Percentiles rank a stretch among this genome's conserved stretches.
Evolutionary conservation across 2,797 vertebrate genomes (phyloP).

Genomic region (Siniperca undulata): DNA sequence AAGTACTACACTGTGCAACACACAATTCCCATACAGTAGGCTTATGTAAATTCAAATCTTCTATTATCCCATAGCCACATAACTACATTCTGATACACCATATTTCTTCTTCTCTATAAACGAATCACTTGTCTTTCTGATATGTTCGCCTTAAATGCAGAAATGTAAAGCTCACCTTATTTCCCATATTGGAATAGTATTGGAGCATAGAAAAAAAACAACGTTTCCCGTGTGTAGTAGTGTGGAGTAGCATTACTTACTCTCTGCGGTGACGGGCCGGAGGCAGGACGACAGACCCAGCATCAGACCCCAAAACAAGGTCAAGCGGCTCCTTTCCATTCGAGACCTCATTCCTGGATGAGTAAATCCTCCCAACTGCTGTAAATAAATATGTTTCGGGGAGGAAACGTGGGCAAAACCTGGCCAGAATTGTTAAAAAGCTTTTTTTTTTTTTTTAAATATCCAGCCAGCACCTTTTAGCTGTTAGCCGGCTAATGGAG

Average conservation of each 20-base stretch:
- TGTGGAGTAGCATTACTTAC: slow-evolving; percentile 79
- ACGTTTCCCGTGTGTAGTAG: slow-evolving; percentile 47
- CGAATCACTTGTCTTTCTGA: background rate
- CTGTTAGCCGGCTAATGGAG: slow-evolving; percentile 78
- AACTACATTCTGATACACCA: background rate
- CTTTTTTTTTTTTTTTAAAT: slow-evolving; percentile 58
- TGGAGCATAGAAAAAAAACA: slow-evolving; percentile 1
- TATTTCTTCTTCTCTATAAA: background rate
- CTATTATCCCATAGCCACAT: background rate
- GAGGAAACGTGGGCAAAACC: slow-evolving; percentile 39
- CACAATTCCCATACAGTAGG: background rate
- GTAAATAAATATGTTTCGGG: slow-evolving; percentile 53
- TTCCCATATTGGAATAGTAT: background rate
- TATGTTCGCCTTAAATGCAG: background rate
- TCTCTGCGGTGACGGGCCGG: slow-evolving; percentile 92
- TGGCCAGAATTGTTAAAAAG: slow-evolving; percentile 25
- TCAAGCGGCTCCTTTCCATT: slow-evolving; percentile 89
- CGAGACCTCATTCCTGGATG: slow-evolving; percentile 91
- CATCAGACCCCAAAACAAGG: slow-evolving; percentile 94
- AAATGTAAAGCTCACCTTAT: background rate
- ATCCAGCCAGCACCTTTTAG: slow-evolving; percentile 70
- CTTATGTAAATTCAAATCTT: background rate
- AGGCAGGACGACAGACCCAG: slow-evolving; percentile 89
- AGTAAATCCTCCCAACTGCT: slow-evolving; percentile 64
- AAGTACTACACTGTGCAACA: background rate